Base-by-base conservation (phyloP, 53 echinoderm and acorn worm species). In the Hippasteria phrygiana region DNA sequence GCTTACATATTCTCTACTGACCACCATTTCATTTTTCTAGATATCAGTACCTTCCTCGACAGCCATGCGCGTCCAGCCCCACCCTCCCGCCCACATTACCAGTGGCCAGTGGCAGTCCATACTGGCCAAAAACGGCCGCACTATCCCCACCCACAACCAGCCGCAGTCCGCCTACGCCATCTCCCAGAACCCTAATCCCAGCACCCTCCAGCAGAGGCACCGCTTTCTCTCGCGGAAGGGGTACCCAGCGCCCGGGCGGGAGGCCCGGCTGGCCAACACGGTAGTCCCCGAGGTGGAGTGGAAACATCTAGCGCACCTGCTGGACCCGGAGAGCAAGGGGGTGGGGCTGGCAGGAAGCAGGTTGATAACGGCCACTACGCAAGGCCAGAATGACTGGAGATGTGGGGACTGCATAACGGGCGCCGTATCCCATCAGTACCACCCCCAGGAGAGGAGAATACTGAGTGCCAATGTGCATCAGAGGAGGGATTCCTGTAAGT, bases 401-500 rank as follows among this genome's bases (percentile, higher is more conserved):
- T 88, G 92, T 11, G 78, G 62, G 62, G 94, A 94, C 31, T 89
- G 89, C 29, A 76, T 50, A n/a, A 92, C 67, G 43, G 81, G 87
- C 41, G 46, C 36, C 16, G 47, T 69, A 11, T 41, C 37, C 3
- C 75, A 90, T 17, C 66, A 47, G 13, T 26, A 39, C 55, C 65
- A 63, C 33, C 73, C 37, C 2, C 92, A 88, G 56, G 80, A 80
- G 43, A 89, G 93, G 48, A 93, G 95, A 53, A 91, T 93, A 50
- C 91, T 95, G 1, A 95, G 95, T 88, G 95, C 95, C 27, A 94
- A 87, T 75, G 73, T 75, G 0, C 87, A 90, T 20, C 94, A 94
- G 43, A 89, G 90, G 59, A 87, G 87, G 55, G 92, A 94, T 41
- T 43, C 88, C 38, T 87, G 93, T 93, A 65, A 33, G 84, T 75